Conservation (phyloP, 2,888 invertebrate genomes). For the Micoletzkya japonica region DNA sequence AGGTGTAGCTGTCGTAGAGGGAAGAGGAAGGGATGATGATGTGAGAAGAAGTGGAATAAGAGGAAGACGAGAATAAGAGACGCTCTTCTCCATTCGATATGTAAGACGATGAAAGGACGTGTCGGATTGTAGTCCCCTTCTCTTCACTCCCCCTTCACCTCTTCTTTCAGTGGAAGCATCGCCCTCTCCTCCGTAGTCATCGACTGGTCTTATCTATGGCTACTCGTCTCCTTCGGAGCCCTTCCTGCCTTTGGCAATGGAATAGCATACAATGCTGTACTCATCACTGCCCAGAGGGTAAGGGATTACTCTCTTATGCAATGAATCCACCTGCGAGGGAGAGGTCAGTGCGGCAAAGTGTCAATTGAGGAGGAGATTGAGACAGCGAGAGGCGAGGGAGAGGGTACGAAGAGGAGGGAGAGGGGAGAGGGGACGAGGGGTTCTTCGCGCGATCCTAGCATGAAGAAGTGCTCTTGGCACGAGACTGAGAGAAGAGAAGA, state of each 20-base stretch:
- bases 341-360: conserved; percentile 28
- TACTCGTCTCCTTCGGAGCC: conserved; percentile 52
- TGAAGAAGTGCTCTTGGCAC: no score
- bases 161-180: conserved; percentile 44
- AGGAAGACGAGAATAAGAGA: not conserved
- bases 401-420: not conserved
- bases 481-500: no score
- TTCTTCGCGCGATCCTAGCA: no score
- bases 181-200: conserved; percentile 52
- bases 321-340: conserved; percentile 2
- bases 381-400: not conserved
- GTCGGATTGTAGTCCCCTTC: not conserved
- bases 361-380: conserved; percentile 21
- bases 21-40: not conserved
- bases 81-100: not conserved
- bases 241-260: conserved; percentile 53
- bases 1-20: not conserved
- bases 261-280: conserved; percentile 56
- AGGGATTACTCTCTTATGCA: conserved; percentile 21
- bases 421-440: not conserved
- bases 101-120: not conserved
- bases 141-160: not conserved
- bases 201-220: conserved; percentile 51
- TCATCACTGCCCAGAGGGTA: conserved; percentile 58
- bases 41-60: not conserved